Base-by-base conservation (phyloP, 2,797 vertebrate genomes). In the Clarias laeviceps region DNA sequence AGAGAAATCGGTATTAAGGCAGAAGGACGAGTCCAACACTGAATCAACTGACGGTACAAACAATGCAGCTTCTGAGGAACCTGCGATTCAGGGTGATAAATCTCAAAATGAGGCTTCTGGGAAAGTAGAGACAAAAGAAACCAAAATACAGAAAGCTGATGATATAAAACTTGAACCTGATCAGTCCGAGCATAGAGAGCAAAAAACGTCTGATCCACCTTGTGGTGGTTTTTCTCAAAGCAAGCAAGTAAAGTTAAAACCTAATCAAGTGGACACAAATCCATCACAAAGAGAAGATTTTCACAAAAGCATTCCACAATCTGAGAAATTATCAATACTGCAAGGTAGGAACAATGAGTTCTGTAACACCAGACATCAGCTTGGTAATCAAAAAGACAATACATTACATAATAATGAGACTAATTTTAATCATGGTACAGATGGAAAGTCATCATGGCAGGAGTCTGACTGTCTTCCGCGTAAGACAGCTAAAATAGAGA, bases 1-100 rank as follows among this genome's bases (percentile, higher is more conserved):
- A 89, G 66, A 82, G 68, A 91, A 90, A 89, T 81, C 92, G 80
- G 18, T 15, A 5, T 29, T 59, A 4, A 69, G 37, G 34, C 34
- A 64, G 14, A 81, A 17, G 24, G 29, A 62, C 11, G 68, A 86
- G 15, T 12, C 73, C 34, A n/a, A 66, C 4, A 37, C 50, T 82
- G 68, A 74, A 7, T 56, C 24, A 8, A 14, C 15, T 34, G 50
- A 32, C 29, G 56, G 6, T 32, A 32, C 18, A 32, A 83, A 34
- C 17, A 59, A 22, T n/a, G 37, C 1, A 40, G 29, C 61, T 61
- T 61, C 79, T 8, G 37, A 24, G 64, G 32, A 45, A 6, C 20
- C 82, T 68, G 34, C 14, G 17, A 84, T 59, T 70, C 45, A 12
- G 27, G 82, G 57, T 20, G 54, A 54, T 68, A 24, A 50, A 40